These are phyloP conservation scores for Recurvirostra avosetta DNA, from an alignment of 2,113 vertebrate species.

Conservation along the genomic window DNA sequence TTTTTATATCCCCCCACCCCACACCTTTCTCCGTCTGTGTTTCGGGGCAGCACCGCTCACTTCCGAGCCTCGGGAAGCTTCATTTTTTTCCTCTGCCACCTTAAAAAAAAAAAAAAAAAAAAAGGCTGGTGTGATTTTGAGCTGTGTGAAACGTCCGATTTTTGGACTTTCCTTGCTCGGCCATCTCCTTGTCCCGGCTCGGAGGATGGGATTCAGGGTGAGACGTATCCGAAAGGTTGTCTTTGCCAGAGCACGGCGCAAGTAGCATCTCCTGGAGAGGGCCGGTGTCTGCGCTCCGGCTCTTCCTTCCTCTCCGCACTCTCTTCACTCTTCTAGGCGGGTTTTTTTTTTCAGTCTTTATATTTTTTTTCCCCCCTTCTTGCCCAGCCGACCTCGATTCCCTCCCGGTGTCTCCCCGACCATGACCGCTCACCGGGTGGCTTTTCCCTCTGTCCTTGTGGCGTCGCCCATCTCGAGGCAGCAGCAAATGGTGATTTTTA, in stretches of 20 bases:
- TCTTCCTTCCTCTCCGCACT: background rate
- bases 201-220: background rate
- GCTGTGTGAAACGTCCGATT: rapidly evolving
- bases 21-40: no score
- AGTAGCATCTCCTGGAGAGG: background rate
- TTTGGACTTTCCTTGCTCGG: background rate
- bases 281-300: rapidly evolving
- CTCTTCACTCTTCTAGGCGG: no score
- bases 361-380: no score
- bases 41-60: rapidly evolving
- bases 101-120: background rate
- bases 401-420: rapidly evolving
- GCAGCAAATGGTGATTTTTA: background rate
- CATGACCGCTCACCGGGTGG: no score
- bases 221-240: no score
- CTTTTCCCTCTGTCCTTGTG: rapidly evolving
- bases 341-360: no score
- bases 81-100: background rate
- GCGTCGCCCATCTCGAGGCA: rapidly evolving
- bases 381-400: background rate
- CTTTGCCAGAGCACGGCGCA: rapidly evolving
- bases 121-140: no score
- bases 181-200: rapidly evolving
- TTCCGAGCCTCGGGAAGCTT: background rate
- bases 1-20: no score